Percentiles rank a stretch among this genome's conserved stretches.
phyloP scores from a whole-genome alignment of 2,888 invertebrate species.

The Apamea monoglypha region DNA sequence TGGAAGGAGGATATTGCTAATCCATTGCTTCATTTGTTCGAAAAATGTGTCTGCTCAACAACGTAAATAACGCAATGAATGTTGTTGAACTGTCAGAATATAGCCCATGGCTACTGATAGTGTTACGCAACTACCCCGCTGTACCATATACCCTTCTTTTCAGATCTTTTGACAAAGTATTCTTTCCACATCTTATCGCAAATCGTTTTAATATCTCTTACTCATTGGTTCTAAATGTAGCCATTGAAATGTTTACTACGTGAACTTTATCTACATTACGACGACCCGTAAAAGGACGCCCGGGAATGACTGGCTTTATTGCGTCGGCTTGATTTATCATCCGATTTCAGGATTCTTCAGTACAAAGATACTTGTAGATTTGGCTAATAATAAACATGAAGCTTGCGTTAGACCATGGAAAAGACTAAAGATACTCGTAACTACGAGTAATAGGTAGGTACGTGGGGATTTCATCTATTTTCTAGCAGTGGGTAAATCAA shows the following conservation, averaged over 20 bases:
- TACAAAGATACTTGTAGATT: not conserved
- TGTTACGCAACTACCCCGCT: too few relatives aligned
- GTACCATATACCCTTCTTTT: too few relatives aligned
- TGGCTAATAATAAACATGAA: not conserved
- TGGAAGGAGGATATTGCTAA: too few relatives aligned
- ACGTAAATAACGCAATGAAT: too few relatives aligned
- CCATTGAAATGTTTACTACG: conserved; percentile 36
- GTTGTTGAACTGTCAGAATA: too few relatives aligned
- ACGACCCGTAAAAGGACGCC: conserved; percentile 14
- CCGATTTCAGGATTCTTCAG: not conserved
- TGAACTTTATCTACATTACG: conserved; percentile 24
- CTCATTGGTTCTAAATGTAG: conserved; percentile 1
- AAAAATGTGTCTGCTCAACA: too few relatives aligned
- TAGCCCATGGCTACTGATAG: too few relatives aligned
- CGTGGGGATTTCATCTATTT: not conserved
- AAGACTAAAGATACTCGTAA: too few relatives aligned
- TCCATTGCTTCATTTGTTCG: too few relatives aligned
- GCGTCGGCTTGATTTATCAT: conserved; percentile 29
- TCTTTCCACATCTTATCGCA: too few relatives aligned
- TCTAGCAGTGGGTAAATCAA: not conserved
- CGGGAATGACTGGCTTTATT: conserved; percentile 30
- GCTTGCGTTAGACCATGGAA: not conserved
- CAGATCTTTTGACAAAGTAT: too few relatives aligned
- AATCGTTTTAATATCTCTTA: not conserved
- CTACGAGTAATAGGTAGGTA: not conserved